phyloP scores from a whole-genome alignment of 2,113 vertebrate species.

The Pelodiscus sinensis region DNA sequence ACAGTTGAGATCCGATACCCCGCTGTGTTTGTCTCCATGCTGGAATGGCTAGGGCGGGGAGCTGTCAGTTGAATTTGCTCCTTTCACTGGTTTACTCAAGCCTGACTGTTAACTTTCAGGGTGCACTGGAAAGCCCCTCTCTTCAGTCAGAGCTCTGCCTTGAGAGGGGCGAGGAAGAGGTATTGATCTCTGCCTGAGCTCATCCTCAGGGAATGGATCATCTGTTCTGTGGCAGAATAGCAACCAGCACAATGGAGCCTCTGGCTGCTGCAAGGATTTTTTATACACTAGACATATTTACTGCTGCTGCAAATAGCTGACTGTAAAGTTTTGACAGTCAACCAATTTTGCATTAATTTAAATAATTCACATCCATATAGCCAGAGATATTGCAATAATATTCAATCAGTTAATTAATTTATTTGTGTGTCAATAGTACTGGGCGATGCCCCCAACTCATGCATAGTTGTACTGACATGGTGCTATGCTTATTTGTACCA shows the following conservation, averaged over 20 bases:
- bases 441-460: neutral
- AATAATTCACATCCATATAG: neutral
- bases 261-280: neutral
- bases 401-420: neutral
- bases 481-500: neutral
- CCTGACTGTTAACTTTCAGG: neutral
- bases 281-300: neutral
- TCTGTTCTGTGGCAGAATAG: slow-evolving; percentile 52
- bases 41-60: neutral
- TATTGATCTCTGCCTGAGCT: slow-evolving; percentile 7
- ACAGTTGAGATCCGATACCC: slow-evolving; percentile 39
- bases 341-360: neutral
- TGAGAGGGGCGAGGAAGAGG: neutral
- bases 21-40: neutral
- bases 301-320: neutral
- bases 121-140: slow-evolving; percentile 58
- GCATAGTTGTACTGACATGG: neutral
- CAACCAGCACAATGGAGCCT: slow-evolving; percentile 4
- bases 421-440: neutral
- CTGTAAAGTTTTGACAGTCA: neutral
- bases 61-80: neutral
- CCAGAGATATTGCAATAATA: neutral
- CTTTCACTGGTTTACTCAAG: neutral
- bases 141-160: slow-evolving; percentile 51
- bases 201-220: slow-evolving; percentile 51